These are phyloP conservation scores for Ridgeia piscesae DNA, from an alignment of 1,140 invertebrate species.

Conservation along the genomic window DNA sequence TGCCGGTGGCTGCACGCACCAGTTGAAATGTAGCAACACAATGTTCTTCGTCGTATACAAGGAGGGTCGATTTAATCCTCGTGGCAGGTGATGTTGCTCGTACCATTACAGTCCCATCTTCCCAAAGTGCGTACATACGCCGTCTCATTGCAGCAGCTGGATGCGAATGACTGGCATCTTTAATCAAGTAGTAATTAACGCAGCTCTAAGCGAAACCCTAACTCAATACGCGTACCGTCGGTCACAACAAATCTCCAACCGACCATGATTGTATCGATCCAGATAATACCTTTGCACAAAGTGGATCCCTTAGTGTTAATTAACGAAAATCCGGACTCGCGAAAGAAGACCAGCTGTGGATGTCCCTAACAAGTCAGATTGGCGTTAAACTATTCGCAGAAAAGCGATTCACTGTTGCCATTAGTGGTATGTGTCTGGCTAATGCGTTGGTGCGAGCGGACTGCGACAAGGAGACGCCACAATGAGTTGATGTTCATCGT, in stretches of 20 bases:
- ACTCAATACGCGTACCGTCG: background rate
- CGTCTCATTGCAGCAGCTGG: background rate
- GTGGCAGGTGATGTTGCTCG: background rate
- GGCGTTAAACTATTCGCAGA: background rate
- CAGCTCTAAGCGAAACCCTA: background rate
- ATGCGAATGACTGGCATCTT: background rate
- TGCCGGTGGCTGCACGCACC: background rate
- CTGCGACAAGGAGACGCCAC: background rate
- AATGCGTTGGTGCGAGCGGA: background rate
- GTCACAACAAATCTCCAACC: background rate
- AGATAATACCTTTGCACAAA: background rate
- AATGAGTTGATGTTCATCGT: background rate
- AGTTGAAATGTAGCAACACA: background rate
- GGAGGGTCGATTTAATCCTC: background rate
- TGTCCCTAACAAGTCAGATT: background rate
- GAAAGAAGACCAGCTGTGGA: background rate
- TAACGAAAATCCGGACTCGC: background rate
- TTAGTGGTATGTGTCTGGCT: background rate
- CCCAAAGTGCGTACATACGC: background rate
- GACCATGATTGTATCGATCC: background rate
- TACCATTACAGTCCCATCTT: background rate
- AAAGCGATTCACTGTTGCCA: background rate
- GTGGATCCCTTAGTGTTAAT: background rate
- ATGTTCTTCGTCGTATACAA: background rate
- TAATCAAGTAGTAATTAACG: background rate